Base-by-base conservation (phyloP, 2,888 invertebrate species). In the Amaurobius ferox region DNA sequence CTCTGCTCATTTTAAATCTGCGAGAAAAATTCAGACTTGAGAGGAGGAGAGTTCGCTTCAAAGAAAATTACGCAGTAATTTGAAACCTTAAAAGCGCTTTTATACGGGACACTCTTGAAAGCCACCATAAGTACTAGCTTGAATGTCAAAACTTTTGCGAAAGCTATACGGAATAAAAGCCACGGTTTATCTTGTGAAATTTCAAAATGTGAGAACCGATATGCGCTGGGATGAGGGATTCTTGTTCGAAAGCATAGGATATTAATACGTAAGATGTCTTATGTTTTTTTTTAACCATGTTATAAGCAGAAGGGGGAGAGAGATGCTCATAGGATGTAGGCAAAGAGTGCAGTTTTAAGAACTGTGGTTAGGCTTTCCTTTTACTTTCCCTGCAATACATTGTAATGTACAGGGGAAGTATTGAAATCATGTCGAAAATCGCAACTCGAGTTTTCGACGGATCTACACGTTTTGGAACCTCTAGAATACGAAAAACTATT, bases 61-160 rank as follows among this genome's bases (percentile, higher is more conserved):
- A 44, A 44, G 44, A 44, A 44, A 44, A 44, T 44, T 44, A 16
- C 44, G 6, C 44, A 44, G 44, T 44, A 44, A 44, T 44, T 44
- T 44, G 44, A 44, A 44, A 44, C 44, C 44, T 44, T 44, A 44
- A 44, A 44, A 44, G 44, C 44, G 44, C 44, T 44, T 44, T 44
- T 44, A 44, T 44, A 44, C 44, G 16, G n/a, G 44, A 16, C 6
- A 16, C 44, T 11, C 44, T 44, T 44, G 13, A 44, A 44, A 44
- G 44, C 44, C n/a, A 16, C 44, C n/a, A 11, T 9, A 44, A 44
- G 44, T 44, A 44, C 44, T 44, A 2, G 2, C 44, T 44, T 44
- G 44, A 44, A 44, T 44, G 44, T 44, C 44, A 44, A 44, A 44
- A 44, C 11, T 44, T 44, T 44, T 7, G 35, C n/a, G n/a, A n/a